Conservation (phyloP, 92 coral and sea anemone species). For the Epizoanthus illoricatus region DNA sequence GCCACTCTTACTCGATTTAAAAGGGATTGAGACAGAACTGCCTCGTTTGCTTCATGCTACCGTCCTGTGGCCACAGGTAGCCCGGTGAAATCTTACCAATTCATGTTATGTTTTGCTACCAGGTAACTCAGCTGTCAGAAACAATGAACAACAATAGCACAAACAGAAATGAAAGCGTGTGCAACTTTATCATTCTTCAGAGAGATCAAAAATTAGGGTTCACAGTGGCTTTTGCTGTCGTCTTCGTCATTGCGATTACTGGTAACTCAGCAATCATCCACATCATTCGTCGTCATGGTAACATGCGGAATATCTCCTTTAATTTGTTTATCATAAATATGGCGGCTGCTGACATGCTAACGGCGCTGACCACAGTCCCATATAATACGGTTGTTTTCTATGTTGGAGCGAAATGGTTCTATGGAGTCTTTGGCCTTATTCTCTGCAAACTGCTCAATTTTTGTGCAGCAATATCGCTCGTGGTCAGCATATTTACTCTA, state of each 20-base stretch:
- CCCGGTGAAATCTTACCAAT: too few relatives aligned
- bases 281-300: slow-evolving; percentile 32
- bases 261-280: slow-evolving; percentile 22
- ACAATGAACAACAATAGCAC: background rate
- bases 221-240: slow-evolving; percentile 5
- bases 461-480: background rate
- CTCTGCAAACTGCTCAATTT: slow-evolving; percentile 20
- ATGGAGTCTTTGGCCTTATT: slow-evolving; percentile 13
- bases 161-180: background rate
- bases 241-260: slow-evolving; percentile 11
- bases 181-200: background rate
- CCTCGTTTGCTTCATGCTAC: too few relatives aligned
- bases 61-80: too few relatives aligned
- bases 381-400: background rate
- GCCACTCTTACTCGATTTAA: too few relatives aligned
- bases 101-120: background rate
- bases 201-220: background rate
- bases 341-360: slow-evolving; percentile 25
- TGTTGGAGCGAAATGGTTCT: slow-evolving; percentile 8
- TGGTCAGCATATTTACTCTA: slow-evolving; percentile 14
- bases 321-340: slow-evolving; percentile 30
- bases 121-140: background rate
- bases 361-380: slow-evolving; percentile 10
- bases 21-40: too few relatives aligned
- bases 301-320: slow-evolving; percentile 27